Evolutionary conservation across 2,888 invertebrate species (phyloP), one percentile per base, ranked within the genome.

Genomic region (Asteroscopus sphinx): DNA sequence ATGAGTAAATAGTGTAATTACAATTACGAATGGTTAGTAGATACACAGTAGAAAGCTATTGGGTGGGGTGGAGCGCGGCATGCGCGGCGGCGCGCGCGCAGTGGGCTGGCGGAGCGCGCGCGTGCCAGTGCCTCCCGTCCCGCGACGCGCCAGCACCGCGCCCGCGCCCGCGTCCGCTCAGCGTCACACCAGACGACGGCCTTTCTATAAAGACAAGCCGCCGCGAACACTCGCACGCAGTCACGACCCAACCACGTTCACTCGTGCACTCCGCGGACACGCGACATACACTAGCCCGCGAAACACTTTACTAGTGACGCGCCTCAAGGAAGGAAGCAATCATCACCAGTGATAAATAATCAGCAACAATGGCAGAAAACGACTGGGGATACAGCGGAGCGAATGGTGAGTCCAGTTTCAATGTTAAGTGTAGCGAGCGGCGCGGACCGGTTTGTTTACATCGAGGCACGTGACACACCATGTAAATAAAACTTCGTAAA

Each of bases 331-430:
- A 67, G 66, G 66, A 70, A 76, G 69, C 75, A 68, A 47, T 73
- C 76, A 63, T 54, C 66, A 68, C 54, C 67, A 68, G 77, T 79
- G 79, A 84, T 78, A 64, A 76, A 70, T 57, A 65, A 59, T 81
- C 80, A 78, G 72, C 77, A 94, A 63, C 56, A 59, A 74, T 94
- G 93, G 93, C 91, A 76, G 90, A 91, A 75, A 74, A 83, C 74
- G 95, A 94, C 58, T 95, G 95, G 95, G 95, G 95, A 88, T 95
- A 95, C 89, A 94, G 95, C 75, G 89, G 91, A 77, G 93, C 92
- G 73, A 95, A 95, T 86, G 95, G 95, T 95, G 82, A 95, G 95
- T 93, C 75, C 70, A 72, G 63, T 66, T 60, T 68, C 71, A 62
- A 56, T 55, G 70, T 67, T 58, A 79, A 77, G 75, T 75, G 77